Percentiles rank a stretch among this genome's conserved stretches.
phyloP scores from a whole-genome alignment of 2,888 invertebrate species.

The Chrysolina oricalcia region DNA sequence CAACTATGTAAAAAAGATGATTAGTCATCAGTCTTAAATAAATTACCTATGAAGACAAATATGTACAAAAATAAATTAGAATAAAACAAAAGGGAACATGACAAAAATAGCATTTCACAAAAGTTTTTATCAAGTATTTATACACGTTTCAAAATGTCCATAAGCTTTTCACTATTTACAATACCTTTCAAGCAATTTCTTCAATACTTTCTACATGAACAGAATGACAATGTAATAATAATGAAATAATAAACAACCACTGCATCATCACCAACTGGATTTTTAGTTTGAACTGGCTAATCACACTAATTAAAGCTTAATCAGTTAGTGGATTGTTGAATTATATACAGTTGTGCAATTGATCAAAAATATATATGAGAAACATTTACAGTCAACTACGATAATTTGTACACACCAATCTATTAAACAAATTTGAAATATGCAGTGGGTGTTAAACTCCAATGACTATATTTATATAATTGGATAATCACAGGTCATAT shows the following conservation, averaged over 20 bases:
- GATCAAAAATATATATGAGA: slow-evolving; percentile 37
- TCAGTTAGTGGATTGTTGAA: slow-evolving; percentile 33
- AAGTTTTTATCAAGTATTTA: slow-evolving; percentile 48
- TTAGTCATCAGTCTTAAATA: slow-evolving; percentile 69
- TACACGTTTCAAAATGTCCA: slow-evolving; percentile 50
- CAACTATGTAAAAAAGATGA: slow-evolving; percentile 64
- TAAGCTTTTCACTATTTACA: slow-evolving; percentile 55
- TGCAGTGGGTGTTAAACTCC: slow-evolving; percentile 39
- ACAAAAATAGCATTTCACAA: slow-evolving; percentile 44
- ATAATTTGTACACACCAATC: slow-evolving; percentile 40
- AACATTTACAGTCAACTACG: slow-evolving; percentile 48
- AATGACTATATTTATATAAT: slow-evolving; percentile 31
- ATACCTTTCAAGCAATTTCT: slow-evolving; percentile 55
- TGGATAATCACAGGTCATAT: slow-evolving; percentile 46
- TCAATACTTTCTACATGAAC: slow-evolving; percentile 55
- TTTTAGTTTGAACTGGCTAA: slow-evolving; percentile 37
- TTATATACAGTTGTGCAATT: slow-evolving; percentile 45
- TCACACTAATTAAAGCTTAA: slow-evolving; percentile 42
- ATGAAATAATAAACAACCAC: slow-evolving; percentile 46
- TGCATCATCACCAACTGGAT: slow-evolving; percentile 33
- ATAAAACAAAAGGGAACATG: slow-evolving; percentile 44
- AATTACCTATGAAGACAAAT: slow-evolving; percentile 65
- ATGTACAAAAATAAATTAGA: slow-evolving; percentile 61
- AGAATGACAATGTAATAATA: slow-evolving; percentile 50
- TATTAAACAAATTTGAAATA: slow-evolving; percentile 32